Conservation (phyloP, 2,113 vertebrate genomes). For the Amblyopsis rosae region DNA sequence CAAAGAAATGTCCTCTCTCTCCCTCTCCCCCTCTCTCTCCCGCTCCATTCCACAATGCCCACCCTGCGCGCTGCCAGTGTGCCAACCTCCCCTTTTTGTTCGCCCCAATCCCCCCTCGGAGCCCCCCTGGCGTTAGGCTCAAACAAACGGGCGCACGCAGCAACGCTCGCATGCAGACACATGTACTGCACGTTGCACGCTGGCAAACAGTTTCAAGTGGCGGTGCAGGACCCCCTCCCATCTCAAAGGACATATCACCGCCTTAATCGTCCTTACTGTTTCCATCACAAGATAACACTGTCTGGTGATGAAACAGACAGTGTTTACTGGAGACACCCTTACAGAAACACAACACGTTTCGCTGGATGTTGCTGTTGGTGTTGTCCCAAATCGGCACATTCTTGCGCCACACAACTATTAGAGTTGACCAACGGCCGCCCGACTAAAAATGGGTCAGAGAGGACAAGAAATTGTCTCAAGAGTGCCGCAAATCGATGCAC, state of each 20-base stretch:
- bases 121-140: constrained; percentile 33
- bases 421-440: background rate
- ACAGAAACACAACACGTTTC: no score
- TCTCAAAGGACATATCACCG: background rate
- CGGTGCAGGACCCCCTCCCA: background rate
- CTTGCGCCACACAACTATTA: constrained; percentile 15
- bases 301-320: background rate
- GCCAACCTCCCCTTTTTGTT: constrained; percentile 17
- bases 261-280: background rate
- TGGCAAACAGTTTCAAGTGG: background rate
- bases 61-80: constrained; percentile 30
- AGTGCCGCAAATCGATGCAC: no score
- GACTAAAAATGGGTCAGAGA: constrained; percentile 7
- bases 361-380: no score
- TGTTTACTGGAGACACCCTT: no score
- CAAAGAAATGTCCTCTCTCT: constrained; percentile 70
- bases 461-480: no score
- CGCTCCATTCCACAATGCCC: constrained; percentile 45
- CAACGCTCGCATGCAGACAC: background rate
- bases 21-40: constrained; percentile 48
- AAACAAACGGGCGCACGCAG: constrained; percentile 44
- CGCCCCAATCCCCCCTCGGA: constrained; percentile 11
- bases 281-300: background rate
- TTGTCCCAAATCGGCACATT: background rate
- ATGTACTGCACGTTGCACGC: constrained; percentile 8